Conservation (phyloP, 1,140 invertebrate species). For the Zaprionus gabonicus region DNA sequence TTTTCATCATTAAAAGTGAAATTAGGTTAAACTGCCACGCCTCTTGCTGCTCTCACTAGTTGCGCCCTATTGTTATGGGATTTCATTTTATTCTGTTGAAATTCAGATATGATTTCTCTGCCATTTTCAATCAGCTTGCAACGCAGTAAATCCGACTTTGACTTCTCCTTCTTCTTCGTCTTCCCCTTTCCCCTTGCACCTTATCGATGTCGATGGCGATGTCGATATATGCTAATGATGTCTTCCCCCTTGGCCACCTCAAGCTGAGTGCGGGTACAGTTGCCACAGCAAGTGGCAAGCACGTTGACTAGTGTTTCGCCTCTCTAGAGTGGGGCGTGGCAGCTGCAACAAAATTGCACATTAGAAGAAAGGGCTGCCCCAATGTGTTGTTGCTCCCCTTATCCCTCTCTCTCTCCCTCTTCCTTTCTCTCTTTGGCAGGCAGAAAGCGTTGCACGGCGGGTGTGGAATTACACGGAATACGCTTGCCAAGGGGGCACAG, state of each 20-base stretch:
- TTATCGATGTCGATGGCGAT: neutral
- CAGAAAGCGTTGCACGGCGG: slow-evolving; percentile 71
- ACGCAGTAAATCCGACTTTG: neutral
- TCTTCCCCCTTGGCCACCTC: slow-evolving; percentile 11
- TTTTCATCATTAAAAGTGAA: too few relatives aligned
- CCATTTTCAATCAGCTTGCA: neutral
- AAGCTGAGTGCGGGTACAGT: slow-evolving; percentile 10
- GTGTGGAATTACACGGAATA: slow-evolving; percentile 58
- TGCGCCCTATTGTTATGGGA: neutral
- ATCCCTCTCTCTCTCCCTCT: neutral
- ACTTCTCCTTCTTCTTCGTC: too few relatives aligned
- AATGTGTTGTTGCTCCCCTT: neutral
- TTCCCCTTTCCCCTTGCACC: neutral
- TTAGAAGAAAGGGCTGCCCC: slow-evolving; percentile 44
- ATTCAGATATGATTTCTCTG: neutral
- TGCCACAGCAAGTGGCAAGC: neutral
- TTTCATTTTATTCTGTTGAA: neutral
- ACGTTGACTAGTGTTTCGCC: slow-evolving; percentile 3
- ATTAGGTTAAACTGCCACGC: too few relatives aligned
- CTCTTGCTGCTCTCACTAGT: too few relatives aligned
- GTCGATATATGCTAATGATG: slow-evolving; percentile 27
- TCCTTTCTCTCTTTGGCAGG: neutral
- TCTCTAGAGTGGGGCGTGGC: slow-evolving; percentile 52
- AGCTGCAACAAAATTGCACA: slow-evolving; percentile 63
- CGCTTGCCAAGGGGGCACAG: neutral